Evolutionary conservation across 1,140 invertebrate species (phyloP), one percentile per base, ranked within the genome.

Genomic region (Brachionus sp.): DNA sequence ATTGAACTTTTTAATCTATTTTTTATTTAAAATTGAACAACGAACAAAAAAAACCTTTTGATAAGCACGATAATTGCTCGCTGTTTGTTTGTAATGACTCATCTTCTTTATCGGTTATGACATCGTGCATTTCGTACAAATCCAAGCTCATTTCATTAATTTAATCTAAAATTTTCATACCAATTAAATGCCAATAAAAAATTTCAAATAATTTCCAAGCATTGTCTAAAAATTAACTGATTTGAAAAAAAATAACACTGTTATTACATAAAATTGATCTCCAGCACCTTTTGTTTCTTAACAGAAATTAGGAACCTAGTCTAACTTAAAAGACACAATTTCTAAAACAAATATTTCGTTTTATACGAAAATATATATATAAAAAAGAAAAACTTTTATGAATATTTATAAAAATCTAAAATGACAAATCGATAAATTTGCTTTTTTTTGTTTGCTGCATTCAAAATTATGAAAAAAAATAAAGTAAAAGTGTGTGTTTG

Each of bases 341-440:
- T 53, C 19, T 6, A 53, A 53, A 57, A 10, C 50, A 57, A 57
- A 25, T 57, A 57, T 57, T 19, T 39, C n/a, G 33, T 70, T 39
- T 16, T 39, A 12, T 70, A 19, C 13, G 37, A 33, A 10, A 33
- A 10, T 25, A 29, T 10, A 66, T n/a, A n/a, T n/a, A n/a, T n/a
- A 33, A 10, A 64, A 64, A 29, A 68, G 13, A 10, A 35, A 37
- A 68, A 70, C 66, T 70, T 70, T 70, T 70, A 70, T 70, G 66
- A 70, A 70, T 70, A 70, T 70, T 70, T 70, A 70, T 70, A 37
- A 37, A 70, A 70, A 70, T 70, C 33, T 70, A 70, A 70, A 39
- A 70, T 70, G 66, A 70, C 66, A 70, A 70, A 70, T 70, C 66
- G 66, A 70, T 70, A 70, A 37, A 37, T 6, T 70, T 70, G 33